Conservation (phyloP, 1,140 invertebrate genomes). For the Aphaenogaster ashmeadi region DNA sequence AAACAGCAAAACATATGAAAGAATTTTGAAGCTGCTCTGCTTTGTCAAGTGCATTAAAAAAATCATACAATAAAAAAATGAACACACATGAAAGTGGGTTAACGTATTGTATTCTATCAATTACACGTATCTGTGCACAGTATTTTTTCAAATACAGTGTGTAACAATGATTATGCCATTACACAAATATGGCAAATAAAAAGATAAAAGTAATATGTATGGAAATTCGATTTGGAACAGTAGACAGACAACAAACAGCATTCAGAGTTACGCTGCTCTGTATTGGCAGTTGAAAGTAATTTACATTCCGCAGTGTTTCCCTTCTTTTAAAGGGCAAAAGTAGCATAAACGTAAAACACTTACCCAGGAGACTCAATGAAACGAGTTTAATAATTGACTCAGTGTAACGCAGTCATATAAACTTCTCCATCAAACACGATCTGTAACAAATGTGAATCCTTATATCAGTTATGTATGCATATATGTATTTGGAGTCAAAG, state of each 20-base stretch:
- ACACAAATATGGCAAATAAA: neutral
- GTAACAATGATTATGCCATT: neutral
- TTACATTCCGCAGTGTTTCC: neutral
- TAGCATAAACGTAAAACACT: neutral
- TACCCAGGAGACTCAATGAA: neutral
- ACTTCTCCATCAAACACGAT: neutral
- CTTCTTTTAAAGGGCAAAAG: neutral
- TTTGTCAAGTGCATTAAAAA: neutral
- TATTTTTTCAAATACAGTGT: slow-evolving; percentile 26
- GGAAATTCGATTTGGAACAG: neutral
- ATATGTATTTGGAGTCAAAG: neutral
- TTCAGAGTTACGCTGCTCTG: neutral
- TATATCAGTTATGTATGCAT: neutral
- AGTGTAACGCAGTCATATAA: neutral
- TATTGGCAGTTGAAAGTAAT: neutral
- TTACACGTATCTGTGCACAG: slow-evolving; percentile 22
- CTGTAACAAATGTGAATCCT: slow-evolving; percentile 6
- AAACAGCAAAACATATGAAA: neutral
- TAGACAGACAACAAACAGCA: neutral
- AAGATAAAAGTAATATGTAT: neutral
- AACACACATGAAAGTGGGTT: neutral
- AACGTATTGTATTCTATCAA: neutral
- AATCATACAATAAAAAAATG: neutral
- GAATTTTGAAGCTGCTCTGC: neutral
- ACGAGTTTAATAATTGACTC: neutral